Evolutionary conservation across 2,888 invertebrate species (phyloP).

Genomic region (Ashinkailepas kermadecensis): DNA sequence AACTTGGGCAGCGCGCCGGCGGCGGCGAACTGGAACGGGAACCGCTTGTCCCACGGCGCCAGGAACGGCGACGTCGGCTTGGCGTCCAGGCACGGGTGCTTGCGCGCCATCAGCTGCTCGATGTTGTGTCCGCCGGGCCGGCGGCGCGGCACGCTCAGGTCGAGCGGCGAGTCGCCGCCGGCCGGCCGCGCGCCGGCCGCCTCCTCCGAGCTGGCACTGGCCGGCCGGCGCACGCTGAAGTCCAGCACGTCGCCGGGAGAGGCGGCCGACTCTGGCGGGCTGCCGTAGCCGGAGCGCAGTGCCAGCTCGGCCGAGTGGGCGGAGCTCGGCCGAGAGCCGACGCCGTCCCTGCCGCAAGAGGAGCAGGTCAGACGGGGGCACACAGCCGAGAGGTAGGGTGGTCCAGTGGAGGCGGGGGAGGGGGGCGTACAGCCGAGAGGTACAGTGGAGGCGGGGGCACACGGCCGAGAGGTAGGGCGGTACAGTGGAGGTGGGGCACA

Average conservation of each 20-base stretch:
- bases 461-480: too few species aligned
- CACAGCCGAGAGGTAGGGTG: neutral
- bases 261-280: slow-evolving; percentile 23
- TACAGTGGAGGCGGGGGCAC: too few species aligned
- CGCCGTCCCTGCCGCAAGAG: neutral
- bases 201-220: slow-evolving; percentile 19
- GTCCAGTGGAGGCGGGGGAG: too few species aligned
- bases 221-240: slow-evolving; percentile 31
- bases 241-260: slow-evolving; percentile 33
- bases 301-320: neutral
- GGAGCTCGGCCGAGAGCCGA: slow-evolving; percentile 8
- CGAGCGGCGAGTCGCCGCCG: slow-evolving; percentile 32
- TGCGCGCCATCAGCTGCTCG: slow-evolving; percentile 32
- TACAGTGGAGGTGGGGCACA: too few species aligned
- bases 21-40: slow-evolving; percentile 33
- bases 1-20: slow-evolving; percentile 32
- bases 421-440: too few species aligned
- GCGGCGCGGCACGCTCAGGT: slow-evolving; percentile 34
- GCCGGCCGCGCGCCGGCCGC: neutral
- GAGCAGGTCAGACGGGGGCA: neutral
- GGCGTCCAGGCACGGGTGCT: slow-evolving; percentile 31
- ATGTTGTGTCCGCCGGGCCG: slow-evolving; percentile 28
- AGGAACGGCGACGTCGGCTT: slow-evolving; percentile 31
- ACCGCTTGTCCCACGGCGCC: slow-evolving; percentile 32
- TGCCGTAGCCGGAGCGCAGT: neutral